phyloP scores from a whole-genome alignment of 2,888 invertebrate genomes.

The Rapana venosa region DNA sequence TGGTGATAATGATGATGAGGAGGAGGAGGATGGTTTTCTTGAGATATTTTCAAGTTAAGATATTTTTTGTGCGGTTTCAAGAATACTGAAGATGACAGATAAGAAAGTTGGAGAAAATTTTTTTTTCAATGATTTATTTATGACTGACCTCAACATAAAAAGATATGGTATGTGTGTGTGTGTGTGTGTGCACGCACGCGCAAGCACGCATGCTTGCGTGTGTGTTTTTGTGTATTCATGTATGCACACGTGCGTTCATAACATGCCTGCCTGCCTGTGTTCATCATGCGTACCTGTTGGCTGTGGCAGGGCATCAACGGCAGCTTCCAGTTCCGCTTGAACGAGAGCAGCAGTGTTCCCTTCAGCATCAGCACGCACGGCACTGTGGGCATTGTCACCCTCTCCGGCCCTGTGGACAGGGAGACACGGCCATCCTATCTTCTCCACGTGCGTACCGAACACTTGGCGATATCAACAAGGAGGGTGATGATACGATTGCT shows the following conservation, averaged over 20 bases:
- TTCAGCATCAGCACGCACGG: conserved; percentile 43
- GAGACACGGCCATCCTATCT: conserved; percentile 31
- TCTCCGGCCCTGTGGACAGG: conserved; percentile 42
- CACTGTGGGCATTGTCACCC: conserved; percentile 37
- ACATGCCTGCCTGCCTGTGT: not conserved
- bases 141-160: too few relatives aligned
- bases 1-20: too few relatives aligned
- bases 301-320: conserved; percentile 50
- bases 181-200: not conserved
- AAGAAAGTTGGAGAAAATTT: too few relatives aligned
- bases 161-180: not conserved
- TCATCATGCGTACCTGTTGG: not conserved
- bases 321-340: conserved; percentile 43
- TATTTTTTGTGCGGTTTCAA: too few relatives aligned
- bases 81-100: too few relatives aligned
- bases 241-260: too few relatives aligned
- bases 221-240: not conserved
- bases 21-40: too few relatives aligned
- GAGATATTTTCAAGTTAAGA: too few relatives aligned
- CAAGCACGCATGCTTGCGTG: not conserved
- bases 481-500: too few relatives aligned
- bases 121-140: too few relatives aligned
- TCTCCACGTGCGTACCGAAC: conserved; percentile 45
- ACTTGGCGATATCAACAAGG: too few relatives aligned
- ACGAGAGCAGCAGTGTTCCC: not conserved